phyloP scores from a whole-genome alignment of 1,140 invertebrate genomes.

The Euura saliciscinereae region DNA sequence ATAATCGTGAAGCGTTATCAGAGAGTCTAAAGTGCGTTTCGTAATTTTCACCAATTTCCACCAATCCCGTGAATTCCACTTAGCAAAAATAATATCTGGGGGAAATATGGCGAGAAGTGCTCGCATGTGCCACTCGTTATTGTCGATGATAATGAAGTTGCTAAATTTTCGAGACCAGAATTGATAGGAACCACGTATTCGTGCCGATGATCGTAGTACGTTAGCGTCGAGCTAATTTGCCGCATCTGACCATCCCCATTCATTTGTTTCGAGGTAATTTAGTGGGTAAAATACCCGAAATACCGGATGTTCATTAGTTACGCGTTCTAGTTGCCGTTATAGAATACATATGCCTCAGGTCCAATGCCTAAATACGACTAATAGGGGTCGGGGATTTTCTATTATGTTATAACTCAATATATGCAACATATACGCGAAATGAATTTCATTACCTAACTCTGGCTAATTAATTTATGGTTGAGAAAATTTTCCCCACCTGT shows the following conservation, averaged over 20 bases:
- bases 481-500: background rate
- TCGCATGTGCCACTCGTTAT: no score
- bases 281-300: slow-evolving; percentile 5
- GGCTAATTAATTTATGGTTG: slow-evolving; percentile 7
- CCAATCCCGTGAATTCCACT: no score
- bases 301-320: slow-evolving; percentile 7
- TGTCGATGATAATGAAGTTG: no score
- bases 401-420: slow-evolving; percentile 1
- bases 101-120: no score
- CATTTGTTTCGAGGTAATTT: slow-evolving; percentile 7
- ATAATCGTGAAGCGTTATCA: no score
- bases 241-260: background rate
- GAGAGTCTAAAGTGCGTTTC: no score
- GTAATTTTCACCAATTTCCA: no score
- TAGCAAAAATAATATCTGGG: no score
- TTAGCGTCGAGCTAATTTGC: background rate
- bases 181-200: background rate
- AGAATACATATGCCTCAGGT: background rate
- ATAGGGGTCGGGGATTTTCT: slow-evolving; percentile 1
- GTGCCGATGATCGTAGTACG: background rate
- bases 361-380: background rate
- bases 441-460: background rate
- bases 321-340: background rate
- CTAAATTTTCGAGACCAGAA: background rate
- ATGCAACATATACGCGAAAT: background rate